phyloP scores from a whole-genome alignment of 1,140 invertebrate species.

The Acromyrmex echinatior region DNA sequence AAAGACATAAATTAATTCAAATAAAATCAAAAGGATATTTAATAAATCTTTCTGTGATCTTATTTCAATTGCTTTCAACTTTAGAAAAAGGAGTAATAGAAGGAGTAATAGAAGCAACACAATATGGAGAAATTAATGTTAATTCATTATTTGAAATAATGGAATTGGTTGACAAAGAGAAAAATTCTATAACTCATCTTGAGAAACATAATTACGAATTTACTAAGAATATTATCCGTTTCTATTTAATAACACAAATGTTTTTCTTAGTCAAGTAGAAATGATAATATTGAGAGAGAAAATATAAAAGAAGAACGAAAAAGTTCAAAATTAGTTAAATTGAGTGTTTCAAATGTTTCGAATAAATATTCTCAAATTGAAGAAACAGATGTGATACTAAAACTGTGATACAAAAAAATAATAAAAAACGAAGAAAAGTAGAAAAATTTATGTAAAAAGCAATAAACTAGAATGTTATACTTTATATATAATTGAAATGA shows the following conservation, averaged over 20 bases:
- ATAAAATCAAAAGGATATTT: slow-evolving; percentile 16
- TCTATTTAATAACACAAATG: slow-evolving; percentile 15
- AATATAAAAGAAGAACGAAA: slow-evolving; percentile 8
- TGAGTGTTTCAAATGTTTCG: background rate
- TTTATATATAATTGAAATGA: no score
- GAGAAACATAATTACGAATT: slow-evolving; percentile 4
- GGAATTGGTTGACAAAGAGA: background rate
- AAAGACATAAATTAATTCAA: slow-evolving; percentile 21
- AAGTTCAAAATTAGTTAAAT: background rate
- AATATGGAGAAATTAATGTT: slow-evolving; percentile 4
- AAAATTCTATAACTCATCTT: background rate
- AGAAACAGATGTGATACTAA: background rate
- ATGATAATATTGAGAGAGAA: slow-evolving; percentile 2
- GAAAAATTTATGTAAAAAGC: background rate
- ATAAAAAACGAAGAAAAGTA: background rate
- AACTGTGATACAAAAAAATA: slow-evolving; percentile 12
- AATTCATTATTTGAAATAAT: slow-evolving; percentile 16
- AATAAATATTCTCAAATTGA: background rate
- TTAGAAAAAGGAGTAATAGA: background rate
- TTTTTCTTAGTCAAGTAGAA: background rate
- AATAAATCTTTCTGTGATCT: background rate
- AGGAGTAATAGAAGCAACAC: background rate
- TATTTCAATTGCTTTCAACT: background rate
- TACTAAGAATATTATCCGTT: background rate
- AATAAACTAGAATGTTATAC: no score